Evolutionary conservation across 2,888 invertebrate genomes (phyloP).

Genomic region (Chydorus sphaericus): DNA sequence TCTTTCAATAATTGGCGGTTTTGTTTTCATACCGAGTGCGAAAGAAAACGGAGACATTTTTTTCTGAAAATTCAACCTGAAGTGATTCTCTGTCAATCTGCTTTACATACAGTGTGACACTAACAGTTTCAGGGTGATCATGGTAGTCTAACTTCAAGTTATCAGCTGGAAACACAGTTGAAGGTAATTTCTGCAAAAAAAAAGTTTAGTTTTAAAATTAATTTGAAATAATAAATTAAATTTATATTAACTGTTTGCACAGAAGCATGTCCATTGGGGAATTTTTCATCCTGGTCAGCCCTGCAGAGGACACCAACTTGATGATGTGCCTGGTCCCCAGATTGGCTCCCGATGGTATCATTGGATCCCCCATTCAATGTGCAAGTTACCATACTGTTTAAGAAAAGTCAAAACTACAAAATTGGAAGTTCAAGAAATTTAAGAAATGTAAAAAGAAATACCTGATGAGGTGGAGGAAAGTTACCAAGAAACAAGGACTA

Average conservation of each 20-base stretch:
- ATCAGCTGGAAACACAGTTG: neutral
- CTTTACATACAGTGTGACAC: neutral
- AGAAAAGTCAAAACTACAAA: no score
- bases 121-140: neutral
- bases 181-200: neutral
- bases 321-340: neutral
- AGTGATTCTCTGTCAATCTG: neutral
- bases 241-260: neutral
- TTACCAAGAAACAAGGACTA: no score
- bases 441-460: no score
- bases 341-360: neutral
- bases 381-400: neutral
- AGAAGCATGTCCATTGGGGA: neutral
- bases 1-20: neutral
- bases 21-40: neutral
- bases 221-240: neutral
- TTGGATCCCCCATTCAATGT: neutral
- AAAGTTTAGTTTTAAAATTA: neutral
- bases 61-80: neutral
- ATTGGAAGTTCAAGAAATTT: no score
- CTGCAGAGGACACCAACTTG: neutral
- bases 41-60: neutral
- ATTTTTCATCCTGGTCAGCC: neutral
- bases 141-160: neutral
- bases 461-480: no score